A percentile compares a stretch with the other conserved stretches of the same genome.
Evolutionary conservation across 2,113 vertebrate species (phyloP).

Genomic region (Stegastes partitus): DNA sequence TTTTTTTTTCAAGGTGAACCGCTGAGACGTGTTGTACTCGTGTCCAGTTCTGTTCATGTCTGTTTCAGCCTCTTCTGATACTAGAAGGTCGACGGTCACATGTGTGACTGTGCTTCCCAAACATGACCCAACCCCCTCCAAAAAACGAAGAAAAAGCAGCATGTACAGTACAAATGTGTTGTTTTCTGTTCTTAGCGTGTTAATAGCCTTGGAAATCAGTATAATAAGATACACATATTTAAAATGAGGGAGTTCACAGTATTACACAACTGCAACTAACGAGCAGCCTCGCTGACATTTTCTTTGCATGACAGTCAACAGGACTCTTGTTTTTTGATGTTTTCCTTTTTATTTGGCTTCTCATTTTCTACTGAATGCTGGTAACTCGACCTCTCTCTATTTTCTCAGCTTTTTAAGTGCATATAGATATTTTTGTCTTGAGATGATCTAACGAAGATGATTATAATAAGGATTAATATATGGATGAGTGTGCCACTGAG

Average conservation of each 20-base stretch:
- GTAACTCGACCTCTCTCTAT: conserved; percentile 76
- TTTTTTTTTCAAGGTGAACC: conserved; percentile 33
- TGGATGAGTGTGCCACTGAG: conserved; percentile 67
- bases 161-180: conserved; percentile 74
- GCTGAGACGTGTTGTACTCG: conserved; percentile 17
- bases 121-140: conserved; percentile 5
- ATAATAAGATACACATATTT: conserved; percentile 69
- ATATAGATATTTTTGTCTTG: conserved; percentile 84
- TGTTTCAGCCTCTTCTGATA: conserved; percentile 20
- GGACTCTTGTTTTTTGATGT: conserved; percentile 72
- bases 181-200: conserved; percentile 78
- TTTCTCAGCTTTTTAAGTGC: conserved; percentile 84
- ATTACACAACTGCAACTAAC: conserved; percentile 73
- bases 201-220: conserved; percentile 63
- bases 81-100: conserved; percentile 50
- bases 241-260: conserved; percentile 68
- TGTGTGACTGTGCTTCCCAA: conserved; percentile 40
- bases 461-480: conserved; percentile 58
- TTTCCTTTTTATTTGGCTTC: conserved; percentile 67
- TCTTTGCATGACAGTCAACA: conserved; percentile 83
- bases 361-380: conserved; percentile 85
- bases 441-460: conserved; percentile 75
- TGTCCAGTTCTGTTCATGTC: conserved; percentile 45
- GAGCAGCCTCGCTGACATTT: conserved; percentile 76
- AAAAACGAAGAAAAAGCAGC: conserved; percentile 71